Evolutionary conservation across 1,140 invertebrate species (phyloP), one percentile per base, ranked within the genome.

Genomic region (Drosophila tsacasi): DNA sequence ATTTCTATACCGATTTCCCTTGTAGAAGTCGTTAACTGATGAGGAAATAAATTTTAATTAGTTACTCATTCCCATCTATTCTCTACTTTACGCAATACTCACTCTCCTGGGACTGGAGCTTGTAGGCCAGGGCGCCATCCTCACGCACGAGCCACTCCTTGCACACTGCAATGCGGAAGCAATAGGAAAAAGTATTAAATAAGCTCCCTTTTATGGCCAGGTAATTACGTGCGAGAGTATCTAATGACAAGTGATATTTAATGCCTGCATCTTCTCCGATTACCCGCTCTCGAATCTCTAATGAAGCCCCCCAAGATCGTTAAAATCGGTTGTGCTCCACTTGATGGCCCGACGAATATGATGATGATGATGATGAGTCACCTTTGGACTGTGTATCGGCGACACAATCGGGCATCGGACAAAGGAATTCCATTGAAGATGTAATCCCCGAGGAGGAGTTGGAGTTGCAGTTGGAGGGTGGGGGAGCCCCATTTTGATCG

Each of bases 91-190:
- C 19, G 57, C 52, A 42, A n/a, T 52, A 94, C 95, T 94, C 94
- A 96, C 97, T 98, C 94, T 99, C 98, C 94, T 98, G 95, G 91
- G 97, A 96, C 93, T 99, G 98, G 15, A 99, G 94, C 64, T 96
- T 95, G 93, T 98, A 96, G 8, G 98, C 98, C 76, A 98, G 93
- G 12, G 97, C 97, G 50, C 97, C 96, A 93, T 99, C 98, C 93
- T 98, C 97, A 81, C 97, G 96, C 46, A 99, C 97, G 72, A 98
- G 94, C 97, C 98, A 99, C 94, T 98, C 96, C 74, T 96, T 95
- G 92, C 97, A 97, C 37, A 98, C 97, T 97, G 93, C 30, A 95
- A 95, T 68, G 91, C 78, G 81, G 67, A 77, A 79, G 76, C 6
- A 39, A 47, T 44, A 62, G 55, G 46, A 44, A 55, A 81, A 32